These are phyloP conservation scores for Bradypodion ventrale DNA, from an alignment of 2,797 vertebrate genomes.

Conservation along the genomic window DNA sequence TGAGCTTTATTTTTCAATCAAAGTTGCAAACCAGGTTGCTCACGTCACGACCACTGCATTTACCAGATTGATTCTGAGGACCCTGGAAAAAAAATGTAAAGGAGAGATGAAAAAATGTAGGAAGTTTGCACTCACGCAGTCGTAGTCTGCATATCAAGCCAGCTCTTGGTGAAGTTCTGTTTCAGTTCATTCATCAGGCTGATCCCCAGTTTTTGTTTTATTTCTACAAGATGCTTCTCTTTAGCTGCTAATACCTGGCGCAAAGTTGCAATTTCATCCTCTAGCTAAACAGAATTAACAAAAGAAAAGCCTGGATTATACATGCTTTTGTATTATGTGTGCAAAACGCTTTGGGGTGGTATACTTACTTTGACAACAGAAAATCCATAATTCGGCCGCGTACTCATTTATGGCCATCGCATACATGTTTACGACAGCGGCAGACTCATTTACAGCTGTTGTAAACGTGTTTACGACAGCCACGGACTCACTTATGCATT, in stretches of 20 bases:
- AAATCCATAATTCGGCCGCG: no score
- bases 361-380: neutral
- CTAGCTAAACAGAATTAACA: conserved; percentile 79
- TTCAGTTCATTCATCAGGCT: conserved; percentile 87
- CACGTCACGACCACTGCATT: neutral
- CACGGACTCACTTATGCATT: no score
- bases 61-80: neutral
- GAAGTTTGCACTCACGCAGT: conserved; percentile 84
- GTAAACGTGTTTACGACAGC: no score
- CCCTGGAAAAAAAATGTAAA: neutral
- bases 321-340: neutral
- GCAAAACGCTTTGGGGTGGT: neutral
- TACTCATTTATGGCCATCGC: no score
- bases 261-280: conserved; percentile 95
- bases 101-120: neutral
- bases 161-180: conserved; percentile 92
- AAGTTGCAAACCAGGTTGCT: neutral
- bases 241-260: conserved; percentile 92
- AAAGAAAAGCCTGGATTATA: neutral
- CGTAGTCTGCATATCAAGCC: conserved; percentile 93
- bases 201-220: conserved; percentile 92
- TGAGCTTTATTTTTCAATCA: neutral
- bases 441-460: no score
- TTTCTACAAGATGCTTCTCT: conserved; percentile 90
- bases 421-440: no score